phyloP scores from a whole-genome alignment of 2,888 invertebrate species.

The Xylota sylvarum region DNA sequence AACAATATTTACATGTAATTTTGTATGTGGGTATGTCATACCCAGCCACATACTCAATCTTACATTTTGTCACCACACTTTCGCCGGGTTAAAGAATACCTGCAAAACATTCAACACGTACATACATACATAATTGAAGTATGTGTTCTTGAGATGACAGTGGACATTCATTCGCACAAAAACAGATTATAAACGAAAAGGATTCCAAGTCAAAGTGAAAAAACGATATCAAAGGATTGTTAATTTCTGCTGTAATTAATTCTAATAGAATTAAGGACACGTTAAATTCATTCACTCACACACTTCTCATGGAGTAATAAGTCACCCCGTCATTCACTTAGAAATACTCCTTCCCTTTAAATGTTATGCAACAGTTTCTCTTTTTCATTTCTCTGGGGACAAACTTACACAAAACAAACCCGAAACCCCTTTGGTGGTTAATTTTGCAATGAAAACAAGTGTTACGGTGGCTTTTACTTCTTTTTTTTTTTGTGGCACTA shows the following conservation, averaged over 20 bases:
- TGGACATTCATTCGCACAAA: neutral
- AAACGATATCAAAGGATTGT: slow-evolving; percentile 6
- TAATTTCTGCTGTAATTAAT: neutral
- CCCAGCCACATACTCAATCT: too few species aligned
- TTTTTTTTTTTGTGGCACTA: slow-evolving; percentile 41
- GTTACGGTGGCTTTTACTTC: slow-evolving; percentile 34
- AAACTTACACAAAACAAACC: slow-evolving; percentile 58
- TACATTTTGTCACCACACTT: too few species aligned
- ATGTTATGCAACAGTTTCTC: slow-evolving; percentile 47
- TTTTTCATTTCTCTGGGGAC: slow-evolving; percentile 4
- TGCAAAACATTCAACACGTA: too few species aligned
- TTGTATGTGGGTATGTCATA: too few species aligned
- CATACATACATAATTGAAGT: too few species aligned
- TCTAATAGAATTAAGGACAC: slow-evolving; percentile 2
- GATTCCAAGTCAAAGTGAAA: neutral
- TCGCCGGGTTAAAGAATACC: too few species aligned
- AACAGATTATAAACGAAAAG: neutral
- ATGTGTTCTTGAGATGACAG: neutral
- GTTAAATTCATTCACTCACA: neutral
- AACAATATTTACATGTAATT: too few species aligned
- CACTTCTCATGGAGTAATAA: neutral
- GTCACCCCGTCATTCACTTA: slow-evolving; percentile 12
- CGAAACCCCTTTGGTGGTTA: slow-evolving; percentile 55
- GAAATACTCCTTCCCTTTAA: slow-evolving; percentile 13
- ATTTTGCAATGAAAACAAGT: slow-evolving; percentile 53